Evolutionary conservation across 2,113 vertebrate species (phyloP).

Genomic region (Panthera leo): DNA sequence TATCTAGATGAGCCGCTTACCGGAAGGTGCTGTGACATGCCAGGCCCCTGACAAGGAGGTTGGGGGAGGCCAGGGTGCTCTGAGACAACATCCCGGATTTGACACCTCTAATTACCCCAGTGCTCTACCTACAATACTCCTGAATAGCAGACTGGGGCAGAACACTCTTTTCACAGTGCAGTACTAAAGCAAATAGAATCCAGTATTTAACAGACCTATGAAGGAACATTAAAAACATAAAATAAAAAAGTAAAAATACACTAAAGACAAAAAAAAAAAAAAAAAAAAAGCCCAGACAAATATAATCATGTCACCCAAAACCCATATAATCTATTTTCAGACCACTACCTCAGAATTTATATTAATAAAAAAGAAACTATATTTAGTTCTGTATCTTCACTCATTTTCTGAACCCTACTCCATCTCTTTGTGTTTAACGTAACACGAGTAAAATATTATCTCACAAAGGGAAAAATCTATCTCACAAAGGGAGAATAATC

Average conservation of each 20-base stretch:
- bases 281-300: slow-evolving; percentile 5
- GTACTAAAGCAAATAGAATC: background rate
- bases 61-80: background rate
- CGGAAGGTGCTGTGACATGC: background rate
- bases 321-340: background rate
- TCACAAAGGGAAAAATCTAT: background rate
- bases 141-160: background rate
- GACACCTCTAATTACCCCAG: background rate
- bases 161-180: background rate
- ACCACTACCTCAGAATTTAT: background rate
- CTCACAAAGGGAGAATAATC: background rate
- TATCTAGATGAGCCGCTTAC: background rate
- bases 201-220: background rate
- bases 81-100: background rate
- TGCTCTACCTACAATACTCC: background rate
- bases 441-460: background rate
- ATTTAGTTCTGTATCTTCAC: background rate
- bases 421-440: background rate
- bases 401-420: background rate
- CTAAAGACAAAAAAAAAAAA: background rate
- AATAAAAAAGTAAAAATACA: background rate
- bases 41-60: background rate
- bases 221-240: background rate
- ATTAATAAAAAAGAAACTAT: background rate
- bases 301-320: background rate